These are phyloP conservation scores for Ceyx margarethae DNA, from an alignment of 2,113 vertebrate species.

Conservation along the genomic window DNA sequence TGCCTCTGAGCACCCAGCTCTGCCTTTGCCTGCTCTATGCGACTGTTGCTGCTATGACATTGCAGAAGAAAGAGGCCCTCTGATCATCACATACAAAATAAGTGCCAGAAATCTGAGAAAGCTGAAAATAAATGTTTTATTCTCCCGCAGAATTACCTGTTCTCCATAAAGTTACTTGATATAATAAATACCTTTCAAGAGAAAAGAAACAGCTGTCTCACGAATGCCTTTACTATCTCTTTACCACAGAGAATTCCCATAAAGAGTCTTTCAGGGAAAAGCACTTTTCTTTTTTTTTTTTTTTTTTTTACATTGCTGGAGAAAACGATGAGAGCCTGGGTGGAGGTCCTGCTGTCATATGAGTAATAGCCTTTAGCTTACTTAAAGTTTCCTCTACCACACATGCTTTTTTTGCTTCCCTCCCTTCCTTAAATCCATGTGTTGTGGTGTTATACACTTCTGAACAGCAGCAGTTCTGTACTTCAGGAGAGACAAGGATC, in stretches of 20 bases:
- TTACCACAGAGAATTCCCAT: neutral
- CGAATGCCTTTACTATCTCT: neutral
- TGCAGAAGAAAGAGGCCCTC: neutral
- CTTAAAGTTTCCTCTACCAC: conserved; percentile 45
- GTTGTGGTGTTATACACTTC: neutral
- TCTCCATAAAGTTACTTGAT: neutral
- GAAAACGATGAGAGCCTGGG: neutral
- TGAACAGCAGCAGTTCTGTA: conserved; percentile 12
- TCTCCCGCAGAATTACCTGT: neutral
- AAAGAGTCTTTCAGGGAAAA: neutral
- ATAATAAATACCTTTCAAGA: neutral
- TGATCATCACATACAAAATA: neutral
- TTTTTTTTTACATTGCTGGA: neutral
- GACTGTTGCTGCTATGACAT: neutral
- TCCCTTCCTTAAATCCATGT: neutral
- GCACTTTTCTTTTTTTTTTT: neutral
- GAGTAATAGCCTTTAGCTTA: conserved; percentile 42
- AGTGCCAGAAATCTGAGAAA: neutral
- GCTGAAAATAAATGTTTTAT: neutral
- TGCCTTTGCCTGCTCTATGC: neutral
- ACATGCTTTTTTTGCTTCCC: conserved; percentile 27
- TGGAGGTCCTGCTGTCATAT: conserved; percentile 31
- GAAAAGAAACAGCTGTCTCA: neutral
- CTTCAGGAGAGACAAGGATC: neutral
- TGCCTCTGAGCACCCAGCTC: neutral